A percentile compares a stretch with the other conserved stretches of the same genome.
Evolutionary conservation across 1,140 invertebrate genomes (phyloP).

Genomic region (Calliopsis andreniformis): DNA sequence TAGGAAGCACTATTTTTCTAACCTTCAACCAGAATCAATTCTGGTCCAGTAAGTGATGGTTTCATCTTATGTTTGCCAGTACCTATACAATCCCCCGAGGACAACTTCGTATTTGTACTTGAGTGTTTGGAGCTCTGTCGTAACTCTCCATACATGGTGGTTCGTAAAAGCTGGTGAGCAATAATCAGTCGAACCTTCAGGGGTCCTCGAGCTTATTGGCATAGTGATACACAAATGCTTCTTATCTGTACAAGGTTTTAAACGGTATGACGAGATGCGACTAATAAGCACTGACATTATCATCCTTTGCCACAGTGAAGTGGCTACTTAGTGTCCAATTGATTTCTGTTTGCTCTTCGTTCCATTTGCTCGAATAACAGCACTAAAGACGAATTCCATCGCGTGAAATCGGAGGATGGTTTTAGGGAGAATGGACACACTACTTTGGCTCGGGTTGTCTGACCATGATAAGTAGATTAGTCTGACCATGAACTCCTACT

Average conservation of each 20-base stretch:
- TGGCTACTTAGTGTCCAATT: constrained; percentile 5
- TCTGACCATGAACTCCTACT: too few relatives aligned
- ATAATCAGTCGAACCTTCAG: constrained; percentile 58
- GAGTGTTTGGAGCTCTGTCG: constrained; percentile 11
- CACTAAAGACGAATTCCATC: background rate
- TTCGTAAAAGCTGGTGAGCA: constrained; percentile 55
- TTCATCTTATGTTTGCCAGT: constrained; percentile 43
- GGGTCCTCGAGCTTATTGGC: constrained; percentile 47
- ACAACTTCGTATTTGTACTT: constrained; percentile 32
- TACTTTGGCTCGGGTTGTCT: too few relatives aligned
- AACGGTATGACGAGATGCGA: background rate
- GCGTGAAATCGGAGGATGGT: constrained; percentile 18
- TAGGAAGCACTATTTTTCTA: too few relatives aligned
- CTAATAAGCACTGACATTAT: background rate
- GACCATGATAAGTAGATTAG: too few relatives aligned
- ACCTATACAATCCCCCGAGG: constrained; percentile 22
- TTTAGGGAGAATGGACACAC: too few relatives aligned
- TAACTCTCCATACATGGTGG: constrained; percentile 58
- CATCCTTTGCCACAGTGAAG: background rate
- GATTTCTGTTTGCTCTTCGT: background rate
- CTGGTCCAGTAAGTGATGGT: constrained; percentile 18
- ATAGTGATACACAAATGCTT: background rate
- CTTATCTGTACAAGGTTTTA: constrained; percentile 1
- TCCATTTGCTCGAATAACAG: background rate
- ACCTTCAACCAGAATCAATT: too few relatives aligned